Base-by-base conservation (phyloP, 2,888 invertebrate genomes). In the Mayetiola destructor region DNA sequence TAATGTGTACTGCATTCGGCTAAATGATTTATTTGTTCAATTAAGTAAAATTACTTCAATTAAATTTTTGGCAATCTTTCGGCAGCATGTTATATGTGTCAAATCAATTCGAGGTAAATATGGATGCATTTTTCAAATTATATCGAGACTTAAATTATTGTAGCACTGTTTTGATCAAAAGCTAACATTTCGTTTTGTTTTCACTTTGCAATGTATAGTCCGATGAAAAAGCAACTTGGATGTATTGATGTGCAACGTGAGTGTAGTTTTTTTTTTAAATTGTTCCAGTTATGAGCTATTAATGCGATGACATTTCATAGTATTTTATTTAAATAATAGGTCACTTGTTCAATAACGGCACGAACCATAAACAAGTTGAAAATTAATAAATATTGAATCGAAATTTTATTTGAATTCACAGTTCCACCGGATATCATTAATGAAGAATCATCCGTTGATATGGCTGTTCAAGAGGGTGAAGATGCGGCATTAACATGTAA, bases 101-200 rank as follows among this genome's bases (percentile, higher is more conserved):
- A 91, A 77, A 88, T 91, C 66, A 91, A 91, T 74, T 90, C 89
- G 1, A 85, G n/a, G n/a, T n/a, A n/a, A n/a, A n/a, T n/a, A n/a
- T n/a, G n/a, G n/a, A n/a, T n/a, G n/a, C n/a, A n/a, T n/a, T n/a
- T n/a, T n/a, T n/a, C n/a, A n/a, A n/a, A n/a, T n/a, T n/a, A n/a
- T n/a, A n/a, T n/a, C n/a, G n/a, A n/a, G n/a, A n/a, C n/a, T n/a
- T n/a, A n/a, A n/a, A n/a, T n/a, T n/a, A n/a, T n/a, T n/a, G n/a
- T n/a, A n/a, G n/a, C n/a, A n/a, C n/a, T n/a, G n/a, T n/a, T n/a
- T n/a, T n/a, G n/a, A n/a, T n/a, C n/a, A n/a, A n/a, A n/a, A n/a
- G n/a, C n/a, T n/a, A n/a, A n/a, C n/a, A n/a, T n/a, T n/a, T n/a
- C n/a, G n/a, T n/a, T n/a, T n/a, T n/a, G n/a, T n/a, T n/a, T n/a